phyloP scores from a whole-genome alignment of 1,140 invertebrate species.

The Lasioglossum albipes region DNA sequence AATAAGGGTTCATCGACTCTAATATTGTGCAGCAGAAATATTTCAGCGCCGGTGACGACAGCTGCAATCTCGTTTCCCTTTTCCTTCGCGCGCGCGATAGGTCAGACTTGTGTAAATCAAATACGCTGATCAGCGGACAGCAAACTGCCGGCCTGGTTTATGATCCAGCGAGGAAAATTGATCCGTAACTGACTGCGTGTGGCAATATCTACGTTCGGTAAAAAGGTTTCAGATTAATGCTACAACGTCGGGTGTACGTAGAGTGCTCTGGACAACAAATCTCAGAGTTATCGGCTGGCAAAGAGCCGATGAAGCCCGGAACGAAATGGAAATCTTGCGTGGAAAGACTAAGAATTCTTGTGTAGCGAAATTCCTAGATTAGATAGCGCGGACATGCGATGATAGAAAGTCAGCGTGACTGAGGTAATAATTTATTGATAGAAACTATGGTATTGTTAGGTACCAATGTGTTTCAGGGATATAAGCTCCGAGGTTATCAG shows the following conservation, averaged over 20 bases:
- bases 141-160: not conserved
- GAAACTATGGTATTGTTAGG: too few relatives aligned
- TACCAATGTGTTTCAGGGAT: too few relatives aligned
- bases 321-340: not conserved
- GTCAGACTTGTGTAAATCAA: not conserved
- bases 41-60: not conserved
- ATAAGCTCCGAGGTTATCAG: too few relatives aligned
- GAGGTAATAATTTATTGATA: too few relatives aligned
- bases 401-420: not conserved
- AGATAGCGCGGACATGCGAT: not conserved
- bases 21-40: not conserved
- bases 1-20: not conserved
- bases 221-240: not conserved
- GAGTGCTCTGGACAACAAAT: not conserved
- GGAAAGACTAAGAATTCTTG: too few relatives aligned
- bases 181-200: not conserved
- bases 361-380: not conserved
- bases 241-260: not conserved
- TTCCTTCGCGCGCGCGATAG: not conserved
- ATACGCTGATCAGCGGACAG: not conserved
- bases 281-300: not conserved
- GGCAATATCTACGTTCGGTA: not conserved
- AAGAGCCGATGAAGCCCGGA: not conserved
- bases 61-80: not conserved
- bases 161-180: not conserved